These are phyloP conservation scores for Philopotamus ludificatus DNA, from an alignment of 1,140 invertebrate species.

Conservation along the genomic window DNA sequence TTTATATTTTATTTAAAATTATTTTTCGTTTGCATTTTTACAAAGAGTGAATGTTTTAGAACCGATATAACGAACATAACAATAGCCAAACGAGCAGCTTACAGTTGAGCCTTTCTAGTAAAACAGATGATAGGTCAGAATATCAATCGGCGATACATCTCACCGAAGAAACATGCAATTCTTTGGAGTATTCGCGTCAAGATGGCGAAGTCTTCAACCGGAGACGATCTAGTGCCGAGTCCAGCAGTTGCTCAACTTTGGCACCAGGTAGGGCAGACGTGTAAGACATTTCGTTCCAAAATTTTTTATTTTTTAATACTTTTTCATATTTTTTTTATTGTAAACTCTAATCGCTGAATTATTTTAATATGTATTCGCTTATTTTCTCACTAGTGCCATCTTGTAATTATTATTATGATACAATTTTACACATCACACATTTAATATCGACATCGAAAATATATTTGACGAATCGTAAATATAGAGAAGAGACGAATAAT, in stretches of 20 bases:
- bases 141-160: constrained; percentile 13
- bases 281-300: constrained; percentile 58
- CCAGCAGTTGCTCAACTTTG: constrained; percentile 48
- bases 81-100: constrained; percentile 53
- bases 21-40: not conserved
- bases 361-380: not conserved
- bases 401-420: not conserved
- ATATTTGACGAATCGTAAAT: too few species aligned
- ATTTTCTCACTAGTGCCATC: not conserved
- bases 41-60: constrained; percentile 43
- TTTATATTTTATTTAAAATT: too few species aligned
- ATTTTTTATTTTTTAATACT: constrained; percentile 49
- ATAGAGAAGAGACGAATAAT: too few species aligned
- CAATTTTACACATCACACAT: not conserved
- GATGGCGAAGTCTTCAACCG: constrained; percentile 24
- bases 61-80: constrained; percentile 52
- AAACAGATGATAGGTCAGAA: constrained; percentile 28
- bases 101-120: constrained; percentile 36
- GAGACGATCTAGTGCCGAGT: constrained; percentile 47
- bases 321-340: constrained; percentile 19
- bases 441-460: too few species aligned
- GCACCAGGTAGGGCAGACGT: constrained; percentile 57
- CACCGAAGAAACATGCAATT: constrained; percentile 24
- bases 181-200: constrained; percentile 38
- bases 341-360: not conserved